A percentile compares a stretch with the other conserved stretches of the same genome.
Evolutionary conservation across 2,797 vertebrate genomes (phyloP).

Genomic region (Microctenopoma lineatum): DNA sequence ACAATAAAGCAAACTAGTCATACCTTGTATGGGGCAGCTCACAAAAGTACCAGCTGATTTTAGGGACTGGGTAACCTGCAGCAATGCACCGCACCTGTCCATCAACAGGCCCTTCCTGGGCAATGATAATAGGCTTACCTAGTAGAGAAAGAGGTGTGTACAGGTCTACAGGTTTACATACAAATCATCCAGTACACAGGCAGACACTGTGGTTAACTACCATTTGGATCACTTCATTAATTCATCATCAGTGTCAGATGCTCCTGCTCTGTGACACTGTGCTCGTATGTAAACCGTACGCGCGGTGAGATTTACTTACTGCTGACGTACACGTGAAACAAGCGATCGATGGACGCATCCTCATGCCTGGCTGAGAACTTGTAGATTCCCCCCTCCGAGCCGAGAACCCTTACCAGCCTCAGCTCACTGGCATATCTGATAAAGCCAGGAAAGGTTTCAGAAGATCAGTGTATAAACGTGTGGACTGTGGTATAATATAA

Average conservation of each 20-base stretch:
- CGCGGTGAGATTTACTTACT: slow-evolving; percentile 86
- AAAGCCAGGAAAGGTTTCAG: slow-evolving; percentile 16
- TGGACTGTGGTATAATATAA: not conserved
- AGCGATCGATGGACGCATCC: slow-evolving; percentile 86
- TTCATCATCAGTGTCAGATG: not conserved
- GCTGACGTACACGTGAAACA: slow-evolving; percentile 92
- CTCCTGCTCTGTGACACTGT: not conserved
- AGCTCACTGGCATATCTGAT: slow-evolving; percentile 90
- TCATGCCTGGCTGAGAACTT: slow-evolving; percentile 89
- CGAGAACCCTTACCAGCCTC: slow-evolving; percentile 92
- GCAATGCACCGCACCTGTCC: slow-evolving; percentile 93
- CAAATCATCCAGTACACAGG: not conserved
- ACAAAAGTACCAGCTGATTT: slow-evolving; percentile 94
- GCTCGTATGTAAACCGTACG: not conserved
- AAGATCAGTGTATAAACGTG: not conserved
- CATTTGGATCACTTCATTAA: too few relatives aligned
- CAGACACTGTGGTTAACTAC: too few relatives aligned
- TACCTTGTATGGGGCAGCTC: slow-evolving; percentile 82
- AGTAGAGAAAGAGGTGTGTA: slow-evolving; percentile 10
- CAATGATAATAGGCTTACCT: slow-evolving; percentile 94
- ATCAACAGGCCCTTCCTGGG: slow-evolving; percentile 88
- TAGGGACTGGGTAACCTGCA: slow-evolving; percentile 91
- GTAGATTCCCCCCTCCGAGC: slow-evolving; percentile 93
- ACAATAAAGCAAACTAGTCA: not conserved
- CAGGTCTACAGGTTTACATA: not conserved